Base-by-base conservation (phyloP, 1,140 invertebrate species). In the Hyposmocoma kahamanoa region DNA sequence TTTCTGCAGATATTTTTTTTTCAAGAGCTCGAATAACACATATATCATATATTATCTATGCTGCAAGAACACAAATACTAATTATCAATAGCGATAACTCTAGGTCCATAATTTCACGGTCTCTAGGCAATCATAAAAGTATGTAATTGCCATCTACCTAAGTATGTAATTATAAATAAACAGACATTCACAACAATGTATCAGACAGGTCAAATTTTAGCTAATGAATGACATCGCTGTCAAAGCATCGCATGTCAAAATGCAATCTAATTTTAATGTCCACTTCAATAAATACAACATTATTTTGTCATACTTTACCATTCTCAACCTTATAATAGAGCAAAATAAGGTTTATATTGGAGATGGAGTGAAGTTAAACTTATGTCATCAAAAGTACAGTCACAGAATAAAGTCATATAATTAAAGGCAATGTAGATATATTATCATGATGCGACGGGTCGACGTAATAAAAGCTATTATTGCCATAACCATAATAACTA, bases 401-500 rank as follows among this genome's bases (percentile, higher is more conserved):
- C 15, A 17, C 11, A 8, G 32, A 15, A 15, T 48, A 59, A 58
- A 63, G 42, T 62, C 53, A 59, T 64, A 60, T 67, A 70, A 70
- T 70, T 70, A 68, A 58, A 59, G 56, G 49, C 59, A 62, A 66
- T 72, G 53, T 62, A 66, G 62, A 62, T 66, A 63, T 53, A 70
- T 62, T 60, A 68, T 62, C 56, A 43, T 50, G 52, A 55, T 54
- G 62, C 44, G 49, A 46, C 54, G 43, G 38, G 50, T 48, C 50
- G 43, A 53, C 44, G 42, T 55, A 62, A 58, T 58, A 49, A 53
- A 60, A 50, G 41, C 32, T 36, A 55, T 57, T 57, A 59, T 50
- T 53, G 45, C 49, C 24, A 52, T 55, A 48, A 32, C 36, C 47
- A 18, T 56, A 44, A 62, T n/a, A n/a, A n/a, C n/a, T n/a, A n/a